A percentile compares a stretch with the other conserved stretches of the same genome.
Conservation (phyloP, 2,113 vertebrate species). For the Stigmatopora nigra region DNA sequence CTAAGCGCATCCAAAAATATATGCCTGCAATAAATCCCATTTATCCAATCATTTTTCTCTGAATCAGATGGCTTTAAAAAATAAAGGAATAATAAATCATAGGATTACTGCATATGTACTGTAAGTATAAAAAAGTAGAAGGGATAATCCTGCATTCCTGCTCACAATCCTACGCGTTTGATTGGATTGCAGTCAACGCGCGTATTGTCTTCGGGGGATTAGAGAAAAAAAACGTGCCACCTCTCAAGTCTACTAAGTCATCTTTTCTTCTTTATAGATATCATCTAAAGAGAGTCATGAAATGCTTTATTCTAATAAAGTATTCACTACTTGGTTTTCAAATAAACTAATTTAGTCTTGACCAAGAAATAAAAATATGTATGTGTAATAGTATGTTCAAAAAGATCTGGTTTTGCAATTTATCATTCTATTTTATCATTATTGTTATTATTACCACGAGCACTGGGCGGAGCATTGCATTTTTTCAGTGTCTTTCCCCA, state of each 20-base stretch:
- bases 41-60: not conserved
- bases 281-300: too few species aligned
- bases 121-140: constrained; percentile 24
- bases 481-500: too few species aligned
- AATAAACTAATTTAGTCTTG: too few species aligned
- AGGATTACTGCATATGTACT: constrained; percentile 42
- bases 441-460: too few species aligned
- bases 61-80: not conserved
- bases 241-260: not conserved
- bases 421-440: too few species aligned
- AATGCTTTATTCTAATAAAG: too few species aligned
- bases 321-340: too few species aligned
- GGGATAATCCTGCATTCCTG: constrained; percentile 40
- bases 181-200: constrained; percentile 50
- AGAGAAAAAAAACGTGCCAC: not conserved
- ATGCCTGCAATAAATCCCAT: not conserved
- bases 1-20: not conserved
- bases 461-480: too few species aligned
- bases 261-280: too few species aligned
- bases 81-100: not conserved
- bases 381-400: too few species aligned
- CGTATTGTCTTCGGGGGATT: not conserved
- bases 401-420: too few species aligned
- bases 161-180: constrained; percentile 56
- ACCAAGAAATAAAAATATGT: too few species aligned